Percentiles rank a stretch among this genome's conserved stretches.
phyloP scores from a whole-genome alignment of 2,797 vertebrate genomes.

The Oreonectes daqikongensis region DNA sequence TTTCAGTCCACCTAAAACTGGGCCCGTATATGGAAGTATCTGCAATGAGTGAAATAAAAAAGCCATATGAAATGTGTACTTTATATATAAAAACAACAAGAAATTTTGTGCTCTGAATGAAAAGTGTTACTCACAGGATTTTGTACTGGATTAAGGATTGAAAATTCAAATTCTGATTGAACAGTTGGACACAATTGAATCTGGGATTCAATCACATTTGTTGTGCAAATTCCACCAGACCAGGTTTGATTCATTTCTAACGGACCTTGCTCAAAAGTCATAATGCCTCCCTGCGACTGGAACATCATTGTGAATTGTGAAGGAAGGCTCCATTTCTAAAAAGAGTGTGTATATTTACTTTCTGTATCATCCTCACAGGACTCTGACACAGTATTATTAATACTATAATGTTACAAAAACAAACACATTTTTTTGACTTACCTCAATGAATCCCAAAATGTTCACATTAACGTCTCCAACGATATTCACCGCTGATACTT shows the following conservation, averaged over 20 bases:
- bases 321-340: neutral
- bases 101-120: neutral
- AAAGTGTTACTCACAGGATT: conserved; percentile 6
- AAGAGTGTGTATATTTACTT: neutral
- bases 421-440: conserved; percentile 3
- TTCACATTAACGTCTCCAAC: neutral
- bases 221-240: neutral
- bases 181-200: neutral
- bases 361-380: neutral
- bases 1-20: conserved; percentile 2
- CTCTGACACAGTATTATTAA: neutral
- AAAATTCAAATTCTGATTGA: neutral
- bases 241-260: neutral
- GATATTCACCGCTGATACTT: conserved; percentile 17
- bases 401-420: neutral
- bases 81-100: neutral
- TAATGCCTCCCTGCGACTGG: neutral
- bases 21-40: neutral
- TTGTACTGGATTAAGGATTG: neutral
- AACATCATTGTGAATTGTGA: too few relatives aligned
- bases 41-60: neutral
- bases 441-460: conserved; percentile 26
- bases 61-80: neutral
- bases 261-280: neutral
- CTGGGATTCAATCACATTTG: neutral